Percentiles rank a stretch among this genome's conserved stretches.
Conservation (phyloP, 2,888 invertebrate genomes). For the Calameuta idolon region DNA sequence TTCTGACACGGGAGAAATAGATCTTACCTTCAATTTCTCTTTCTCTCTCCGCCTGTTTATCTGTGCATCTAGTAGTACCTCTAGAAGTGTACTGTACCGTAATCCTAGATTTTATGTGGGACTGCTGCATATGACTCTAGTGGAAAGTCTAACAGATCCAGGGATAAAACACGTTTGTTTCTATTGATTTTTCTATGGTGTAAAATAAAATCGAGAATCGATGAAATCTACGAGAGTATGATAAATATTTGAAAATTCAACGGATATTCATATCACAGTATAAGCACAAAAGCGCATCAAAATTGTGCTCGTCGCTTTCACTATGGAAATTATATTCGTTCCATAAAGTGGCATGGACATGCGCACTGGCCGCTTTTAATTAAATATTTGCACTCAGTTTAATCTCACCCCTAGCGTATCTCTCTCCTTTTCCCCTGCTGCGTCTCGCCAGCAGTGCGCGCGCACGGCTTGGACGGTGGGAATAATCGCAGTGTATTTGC, state of each 20-base stretch:
- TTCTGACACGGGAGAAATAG: neutral
- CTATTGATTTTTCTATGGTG: neutral
- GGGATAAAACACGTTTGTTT: neutral
- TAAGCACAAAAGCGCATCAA: neutral
- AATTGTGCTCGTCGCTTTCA: neutral
- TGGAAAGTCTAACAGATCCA: neutral
- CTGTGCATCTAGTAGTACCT: neutral
- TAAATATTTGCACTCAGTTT: constrained; percentile 52
- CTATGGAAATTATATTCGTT: constrained; percentile 35
- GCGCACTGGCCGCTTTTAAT: constrained; percentile 41
- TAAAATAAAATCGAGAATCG: neutral
- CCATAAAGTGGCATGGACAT: constrained; percentile 13
- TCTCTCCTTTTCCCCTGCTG: constrained; percentile 14
- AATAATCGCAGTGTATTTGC: constrained; percentile 38
- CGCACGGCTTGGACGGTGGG: constrained; percentile 17
- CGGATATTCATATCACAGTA: neutral
- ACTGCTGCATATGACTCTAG: neutral
- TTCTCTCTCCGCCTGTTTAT: neutral
- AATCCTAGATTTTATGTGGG: neutral
- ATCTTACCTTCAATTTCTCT: neutral
- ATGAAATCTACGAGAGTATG: neutral
- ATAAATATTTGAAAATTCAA: neutral
- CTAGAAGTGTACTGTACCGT: neutral
- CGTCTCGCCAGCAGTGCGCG: constrained; percentile 14
- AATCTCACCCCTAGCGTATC: constrained; percentile 29